phyloP scores from a whole-genome alignment of 2,888 invertebrate genomes.

The Oscheius sp. region DNA sequence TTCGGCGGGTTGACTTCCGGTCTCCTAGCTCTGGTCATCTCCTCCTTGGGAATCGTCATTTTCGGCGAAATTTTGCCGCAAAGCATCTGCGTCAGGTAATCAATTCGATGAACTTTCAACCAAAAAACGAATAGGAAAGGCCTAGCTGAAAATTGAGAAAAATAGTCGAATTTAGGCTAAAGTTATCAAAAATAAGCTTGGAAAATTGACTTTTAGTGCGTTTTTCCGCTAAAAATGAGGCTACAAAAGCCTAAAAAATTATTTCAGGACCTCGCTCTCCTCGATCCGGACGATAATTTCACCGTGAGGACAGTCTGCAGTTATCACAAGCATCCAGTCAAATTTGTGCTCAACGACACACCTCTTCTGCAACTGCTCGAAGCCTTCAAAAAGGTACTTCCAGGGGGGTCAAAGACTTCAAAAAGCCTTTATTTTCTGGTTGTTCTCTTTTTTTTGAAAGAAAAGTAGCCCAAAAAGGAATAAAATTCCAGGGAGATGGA shows the following conservation, averaged over 20 bases:
- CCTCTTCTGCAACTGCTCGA: slow-evolving; percentile 93
- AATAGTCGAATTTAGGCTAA: too few relatives aligned
- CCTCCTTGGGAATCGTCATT: slow-evolving; percentile 82
- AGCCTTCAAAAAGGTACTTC: slow-evolving; percentile 94
- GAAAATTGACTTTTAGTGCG: too few relatives aligned
- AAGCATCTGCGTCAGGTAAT: slow-evolving; percentile 69
- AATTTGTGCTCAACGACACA: slow-evolving; percentile 94
- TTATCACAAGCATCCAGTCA: slow-evolving; percentile 88
- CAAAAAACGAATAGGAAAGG: slow-evolving; percentile 76
- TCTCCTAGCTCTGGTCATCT: slow-evolving; percentile 64
- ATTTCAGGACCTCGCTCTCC: slow-evolving; percentile 85
- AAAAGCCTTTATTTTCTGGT: too few relatives aligned
- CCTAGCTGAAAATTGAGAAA: too few relatives aligned
- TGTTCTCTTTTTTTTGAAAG: not conserved
- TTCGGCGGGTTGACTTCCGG: slow-evolving; percentile 83
- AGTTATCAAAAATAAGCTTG: too few relatives aligned
- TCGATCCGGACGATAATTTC: slow-evolving; percentile 97
- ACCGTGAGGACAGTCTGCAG: slow-evolving; percentile 65
- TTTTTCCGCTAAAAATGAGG: too few relatives aligned
- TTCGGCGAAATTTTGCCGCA: slow-evolving; percentile 80
- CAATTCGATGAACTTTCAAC: not conserved
- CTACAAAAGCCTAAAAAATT: too few relatives aligned
- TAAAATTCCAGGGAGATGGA: slow-evolving; percentile 62
- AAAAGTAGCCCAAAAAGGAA: not conserved
- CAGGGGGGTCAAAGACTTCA: too few relatives aligned